Base-by-base conservation (phyloP, 2,797 vertebrate genomes). In the Apogon hyalosoma region DNA sequence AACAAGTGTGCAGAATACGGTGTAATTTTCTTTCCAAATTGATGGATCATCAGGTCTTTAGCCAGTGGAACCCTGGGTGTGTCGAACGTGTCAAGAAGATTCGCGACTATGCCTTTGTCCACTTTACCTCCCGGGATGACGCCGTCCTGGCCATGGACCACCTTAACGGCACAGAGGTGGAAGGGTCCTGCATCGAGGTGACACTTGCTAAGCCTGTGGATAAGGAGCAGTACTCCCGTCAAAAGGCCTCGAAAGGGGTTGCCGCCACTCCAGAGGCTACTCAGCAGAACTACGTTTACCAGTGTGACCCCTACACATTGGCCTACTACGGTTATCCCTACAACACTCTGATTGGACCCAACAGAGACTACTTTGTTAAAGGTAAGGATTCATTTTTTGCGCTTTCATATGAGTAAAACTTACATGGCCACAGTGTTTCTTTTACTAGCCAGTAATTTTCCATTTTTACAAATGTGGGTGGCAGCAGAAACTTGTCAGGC, bases 321-420 rank as follows among this genome's bases (percentile, higher is more conserved):
- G 94, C 98, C 0, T 99, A 98, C 90, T 99, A 99, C 2, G 95
- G 97, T 58, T 99, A 99, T 80, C 98, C 98, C 1, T 99, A 99
- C 93, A 99, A 92, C 82, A 95, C 97, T n/a, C 93, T 99, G 82
- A 95, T 99, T 0, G 98, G 98, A 86, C 98, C 98, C 82, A 99
- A 99, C 94, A 94, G 98, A 79, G 98, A 99, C 65, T 99, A 99
- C 93, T 99, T 99, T 63, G 94, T 98, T 83, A 99, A 98, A 99
- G 98, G 98, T 99, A 94, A 95, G 96, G 59, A 67, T 39, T 18
- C 0, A 46, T 77, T 80, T 59, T 61, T 79, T 69, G 16, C 65
- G 6, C 5, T 59, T 36, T 42, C 47, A 1, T 48, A 36, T 10
- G 13, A 46, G 11, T 58, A 21, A 15, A 45, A 8, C 56, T 60